phyloP scores from a whole-genome alignment of 1,140 invertebrate genomes.

The Bombus breviceps region DNA sequence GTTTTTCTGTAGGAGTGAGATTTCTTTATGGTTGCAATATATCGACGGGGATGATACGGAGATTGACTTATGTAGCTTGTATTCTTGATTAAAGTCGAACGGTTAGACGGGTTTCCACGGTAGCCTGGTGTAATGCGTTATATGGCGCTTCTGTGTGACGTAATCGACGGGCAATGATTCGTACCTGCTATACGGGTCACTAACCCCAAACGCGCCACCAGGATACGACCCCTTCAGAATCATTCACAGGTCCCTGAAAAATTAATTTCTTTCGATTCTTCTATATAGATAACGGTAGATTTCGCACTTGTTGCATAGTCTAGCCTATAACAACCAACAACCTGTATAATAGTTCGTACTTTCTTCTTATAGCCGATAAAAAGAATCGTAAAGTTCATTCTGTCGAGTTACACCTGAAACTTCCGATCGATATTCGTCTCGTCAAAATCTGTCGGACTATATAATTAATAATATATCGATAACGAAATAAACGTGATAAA shows the following conservation, averaged over 20 bases:
- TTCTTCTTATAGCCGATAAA: not conserved
- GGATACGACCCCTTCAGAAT: not conserved
- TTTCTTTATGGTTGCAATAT: not conserved
- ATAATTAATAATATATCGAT: no score
- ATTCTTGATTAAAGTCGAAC: not conserved
- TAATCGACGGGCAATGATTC: slow-evolving; percentile 3
- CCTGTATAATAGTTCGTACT: not conserved
- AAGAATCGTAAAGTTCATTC: not conserved
- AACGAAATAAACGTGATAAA: no score
- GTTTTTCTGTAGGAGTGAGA: fast-evolving
- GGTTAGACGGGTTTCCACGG: not conserved
- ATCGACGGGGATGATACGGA: no score
- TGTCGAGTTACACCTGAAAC: no score
- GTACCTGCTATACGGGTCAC: not conserved
- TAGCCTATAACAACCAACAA: not conserved
- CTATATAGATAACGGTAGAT: not conserved
- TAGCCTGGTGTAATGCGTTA: not conserved
- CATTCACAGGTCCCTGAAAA: not conserved
- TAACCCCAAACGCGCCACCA: not conserved
- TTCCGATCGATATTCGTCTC: no score
- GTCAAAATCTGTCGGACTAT: no score
- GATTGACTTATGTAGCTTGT: not conserved
- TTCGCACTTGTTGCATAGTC: slow-evolving; percentile 14
- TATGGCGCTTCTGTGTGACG: not conserved
- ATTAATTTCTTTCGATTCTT: not conserved